phyloP scores from a whole-genome alignment of 2,113 vertebrate species.

The Scopus umbretta region DNA sequence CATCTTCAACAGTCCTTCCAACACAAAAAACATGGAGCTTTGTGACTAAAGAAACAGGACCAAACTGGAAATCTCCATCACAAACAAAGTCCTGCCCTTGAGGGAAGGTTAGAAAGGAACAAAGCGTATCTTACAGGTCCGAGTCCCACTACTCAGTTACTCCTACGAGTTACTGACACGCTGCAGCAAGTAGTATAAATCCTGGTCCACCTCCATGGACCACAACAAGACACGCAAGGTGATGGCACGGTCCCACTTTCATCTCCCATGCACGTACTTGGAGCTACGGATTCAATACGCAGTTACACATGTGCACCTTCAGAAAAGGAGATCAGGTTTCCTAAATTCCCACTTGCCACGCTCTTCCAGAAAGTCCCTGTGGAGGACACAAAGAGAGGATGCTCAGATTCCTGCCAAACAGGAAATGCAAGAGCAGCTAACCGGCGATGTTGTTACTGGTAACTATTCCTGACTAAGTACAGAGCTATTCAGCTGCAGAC shows the following conservation, averaged over 20 bases:
- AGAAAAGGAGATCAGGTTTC: not conserved
- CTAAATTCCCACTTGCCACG: not conserved
- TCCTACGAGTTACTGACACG: not conserved
- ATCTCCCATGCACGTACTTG: not conserved
- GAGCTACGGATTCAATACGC: not conserved
- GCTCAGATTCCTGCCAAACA: not conserved
- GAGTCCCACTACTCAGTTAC: not conserved
- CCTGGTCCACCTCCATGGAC: not conserved
- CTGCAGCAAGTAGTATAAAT: not conserved
- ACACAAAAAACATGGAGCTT: not conserved
- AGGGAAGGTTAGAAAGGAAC: not conserved
- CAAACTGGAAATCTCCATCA: not conserved
- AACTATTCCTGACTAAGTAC: not conserved
- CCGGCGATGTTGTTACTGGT: rapidly evolving
- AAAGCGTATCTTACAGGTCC: not conserved
- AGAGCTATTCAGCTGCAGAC: not conserved
- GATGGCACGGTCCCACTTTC: not conserved
- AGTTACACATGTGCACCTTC: not conserved
- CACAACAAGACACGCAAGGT: not conserved
- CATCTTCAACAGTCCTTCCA: not conserved
- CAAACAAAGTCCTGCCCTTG: not conserved
- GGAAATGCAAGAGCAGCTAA: not conserved
- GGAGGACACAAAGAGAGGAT: not conserved
- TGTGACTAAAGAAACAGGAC: not conserved
- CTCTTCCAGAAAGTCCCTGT: not conserved